Base-by-base conservation (phyloP, 2,888 invertebrate genomes). In the Gastracanthus pulcherrimus region DNA sequence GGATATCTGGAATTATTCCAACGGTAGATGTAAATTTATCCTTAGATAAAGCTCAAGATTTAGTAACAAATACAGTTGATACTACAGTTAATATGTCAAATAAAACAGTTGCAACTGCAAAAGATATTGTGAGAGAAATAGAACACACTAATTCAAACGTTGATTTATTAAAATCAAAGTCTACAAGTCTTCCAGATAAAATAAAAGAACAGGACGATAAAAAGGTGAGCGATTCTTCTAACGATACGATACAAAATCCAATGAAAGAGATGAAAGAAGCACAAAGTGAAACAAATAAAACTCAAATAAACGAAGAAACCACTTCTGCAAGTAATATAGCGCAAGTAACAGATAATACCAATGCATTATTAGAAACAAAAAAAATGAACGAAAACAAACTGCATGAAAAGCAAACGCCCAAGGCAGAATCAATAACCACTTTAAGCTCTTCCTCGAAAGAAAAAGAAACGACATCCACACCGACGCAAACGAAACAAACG, bases 131-230 rank as follows among this genome's bases (percentile, higher is more conserved):
- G 9, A 58, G 41, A 64, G 58, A 64, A 31, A 11, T 38, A 16
- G 69, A 38, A 5, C 7, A 55, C 4, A 29, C 2, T 16, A 48
- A 26, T 34, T 41, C 36, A 58, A 36, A 51, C 55, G 9, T 5
- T 45, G 29, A 69, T 62, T 36, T 64, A 48, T 41, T 60, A 36
- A 45, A 80, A 64, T 64, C 23, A 38, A 67, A 64, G 13, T 58
- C 72, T 7, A n/a, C 11, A 29, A 38, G 62, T 81, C 69, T 74
- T 75, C 41, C 78, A 45, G 80, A 51, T 29, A 29, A 64, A 31
- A 58, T 48, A 6, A 70, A 66, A 51, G 62, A 72, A 31, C 48
- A 74, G 36, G 77, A 31, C 6, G 41, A 41, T 13, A 48, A 77
- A 62, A 41, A 66, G 11, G 38, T 7, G 16, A 23, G 38, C 4